A percentile compares a stretch with the other conserved stretches of the same genome.
phyloP scores from a whole-genome alignment of 2,888 invertebrate genomes.

The Isotomurus palustris region DNA sequence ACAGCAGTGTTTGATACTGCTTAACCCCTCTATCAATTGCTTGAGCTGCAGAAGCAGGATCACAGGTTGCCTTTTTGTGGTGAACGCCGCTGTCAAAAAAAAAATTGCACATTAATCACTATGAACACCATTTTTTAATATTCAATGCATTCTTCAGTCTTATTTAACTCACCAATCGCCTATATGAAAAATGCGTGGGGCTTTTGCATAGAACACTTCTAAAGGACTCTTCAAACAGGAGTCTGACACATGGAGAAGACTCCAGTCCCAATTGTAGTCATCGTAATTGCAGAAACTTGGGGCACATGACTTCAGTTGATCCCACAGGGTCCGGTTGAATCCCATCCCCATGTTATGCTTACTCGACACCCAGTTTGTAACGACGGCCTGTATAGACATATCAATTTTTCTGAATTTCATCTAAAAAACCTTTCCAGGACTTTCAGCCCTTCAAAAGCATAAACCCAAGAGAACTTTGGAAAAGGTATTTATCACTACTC shows the following conservation, averaged over 20 bases:
- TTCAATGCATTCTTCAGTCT: not conserved
- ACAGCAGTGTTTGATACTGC: slow-evolving; percentile 51
- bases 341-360: slow-evolving; percentile 99
- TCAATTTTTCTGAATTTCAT: too few relatives aligned
- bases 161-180: slow-evolving; percentile 81
- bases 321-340: slow-evolving; percentile 84
- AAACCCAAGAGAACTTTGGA: too few relatives aligned
- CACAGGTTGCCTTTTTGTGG: slow-evolving; percentile 88
- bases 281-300: slow-evolving; percentile 91
- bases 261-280: slow-evolving; percentile 99
- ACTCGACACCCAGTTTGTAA: slow-evolving; percentile 90
- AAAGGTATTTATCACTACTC: too few relatives aligned
- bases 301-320: slow-evolving; percentile 71
- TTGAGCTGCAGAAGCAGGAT: slow-evolving; percentile 62
- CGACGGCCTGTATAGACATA: slow-evolving; percentile 72
- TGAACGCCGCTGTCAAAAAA: slow-evolving; percentile 76
- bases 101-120: not conserved
- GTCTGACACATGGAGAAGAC: slow-evolving; percentile 83
- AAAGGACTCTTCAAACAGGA: slow-evolving; percentile 64
- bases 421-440: too few relatives aligned
- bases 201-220: slow-evolving; percentile 73
- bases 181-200: slow-evolving; percentile 95
- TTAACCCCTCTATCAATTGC: slow-evolving; percentile 49
- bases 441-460: too few relatives aligned
- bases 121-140: not conserved